Percentiles rank a stretch among this genome's conserved stretches.
These are phyloP conservation scores for Matsumyia berberina DNA, from an alignment of 2,888 invertebrate genomes.

Conservation along the genomic window DNA sequence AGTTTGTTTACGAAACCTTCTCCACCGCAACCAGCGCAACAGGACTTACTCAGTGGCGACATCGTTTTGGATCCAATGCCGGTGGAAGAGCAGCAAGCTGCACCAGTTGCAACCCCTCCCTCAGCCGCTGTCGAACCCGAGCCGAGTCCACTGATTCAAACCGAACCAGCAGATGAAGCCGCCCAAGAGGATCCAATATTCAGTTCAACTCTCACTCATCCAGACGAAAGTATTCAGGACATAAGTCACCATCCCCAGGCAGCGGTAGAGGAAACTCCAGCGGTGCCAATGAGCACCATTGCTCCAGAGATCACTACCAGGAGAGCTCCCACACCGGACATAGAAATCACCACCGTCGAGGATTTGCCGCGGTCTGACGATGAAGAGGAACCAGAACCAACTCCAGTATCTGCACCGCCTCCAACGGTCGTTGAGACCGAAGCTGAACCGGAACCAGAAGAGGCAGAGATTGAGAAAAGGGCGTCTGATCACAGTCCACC, in stretches of 20 bases:
- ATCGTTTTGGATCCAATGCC: conserved; percentile 80
- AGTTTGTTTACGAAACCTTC: conserved; percentile 85
- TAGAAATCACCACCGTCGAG: conserved; percentile 84
- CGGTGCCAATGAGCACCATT: conserved; percentile 78
- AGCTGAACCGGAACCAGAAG: conserved; percentile 48
- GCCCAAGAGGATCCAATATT: conserved; percentile 80
- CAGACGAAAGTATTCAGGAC: conserved; percentile 83
- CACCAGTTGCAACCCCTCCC: conserved; percentile 2
- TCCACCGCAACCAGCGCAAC: conserved; percentile 82
- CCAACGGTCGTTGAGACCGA: conserved; percentile 57
- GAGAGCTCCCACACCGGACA: conserved; percentile 83
- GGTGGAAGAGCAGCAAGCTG: conserved; percentile 45
- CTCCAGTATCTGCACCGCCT: conserved; percentile 62
- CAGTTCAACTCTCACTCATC: conserved; percentile 81
- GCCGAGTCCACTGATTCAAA: conserved; percentile 64
- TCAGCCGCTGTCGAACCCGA: conserved; percentile 32
- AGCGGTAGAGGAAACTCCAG: conserved; percentile 74
- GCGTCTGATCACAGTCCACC: conserved; percentile 81
- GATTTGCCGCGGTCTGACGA: conserved; percentile 83
- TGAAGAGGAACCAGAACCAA: conserved; percentile 81
- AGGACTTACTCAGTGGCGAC: conserved; percentile 87
- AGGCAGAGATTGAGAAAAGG: conserved; percentile 14
- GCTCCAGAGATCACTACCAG: conserved; percentile 80
- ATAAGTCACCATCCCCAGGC: conserved; percentile 83
- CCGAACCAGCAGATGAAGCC: conserved; percentile 33